These are phyloP conservation scores for Hylaeus volcanicus DNA, from an alignment of 1,140 invertebrate species.

Conservation along the genomic window DNA sequence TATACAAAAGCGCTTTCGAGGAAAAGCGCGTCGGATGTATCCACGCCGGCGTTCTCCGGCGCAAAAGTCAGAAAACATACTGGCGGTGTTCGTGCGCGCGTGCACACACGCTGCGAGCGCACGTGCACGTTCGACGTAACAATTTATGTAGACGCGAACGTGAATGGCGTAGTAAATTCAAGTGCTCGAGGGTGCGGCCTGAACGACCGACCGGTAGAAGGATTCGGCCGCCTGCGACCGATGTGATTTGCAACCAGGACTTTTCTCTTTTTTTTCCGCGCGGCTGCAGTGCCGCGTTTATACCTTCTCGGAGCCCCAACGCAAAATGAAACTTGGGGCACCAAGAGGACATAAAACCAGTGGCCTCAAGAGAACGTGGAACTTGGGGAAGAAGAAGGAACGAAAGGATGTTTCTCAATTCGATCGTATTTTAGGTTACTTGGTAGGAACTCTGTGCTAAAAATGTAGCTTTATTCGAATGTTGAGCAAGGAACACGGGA, in stretches of 20 bases:
- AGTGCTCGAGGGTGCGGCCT: slow-evolving; percentile 66
- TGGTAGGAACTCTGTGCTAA: too few species aligned
- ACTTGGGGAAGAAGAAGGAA: too few species aligned
- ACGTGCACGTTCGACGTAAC: slow-evolving; percentile 50
- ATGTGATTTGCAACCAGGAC: slow-evolving; percentile 50
- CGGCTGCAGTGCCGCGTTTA: too few species aligned
- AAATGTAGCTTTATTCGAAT: too few species aligned
- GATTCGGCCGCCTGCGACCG: slow-evolving; percentile 30
- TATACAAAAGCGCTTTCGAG: not conserved
- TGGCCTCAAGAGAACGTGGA: too few species aligned
- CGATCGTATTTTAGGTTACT: too few species aligned
- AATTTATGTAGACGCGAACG: slow-evolving; percentile 71
- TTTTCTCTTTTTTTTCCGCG: not conserved
- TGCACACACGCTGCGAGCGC: not conserved
- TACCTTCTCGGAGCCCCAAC: too few species aligned
- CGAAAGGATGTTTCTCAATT: too few species aligned
- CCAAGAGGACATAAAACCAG: too few species aligned
- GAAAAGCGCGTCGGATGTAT: slow-evolving; percentile 12
- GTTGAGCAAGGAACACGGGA: too few species aligned
- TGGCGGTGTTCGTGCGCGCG: not conserved
- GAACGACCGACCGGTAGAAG: slow-evolving; percentile 43
- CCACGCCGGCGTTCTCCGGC: not conserved
- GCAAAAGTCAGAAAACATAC: not conserved
- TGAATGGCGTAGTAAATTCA: slow-evolving; percentile 73
- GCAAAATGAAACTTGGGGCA: too few species aligned